Evolutionary conservation across 2,797 vertebrate genomes (phyloP), one percentile per base, ranked within the genome.

Genomic region (Premnoplex brunnescens): DNA sequence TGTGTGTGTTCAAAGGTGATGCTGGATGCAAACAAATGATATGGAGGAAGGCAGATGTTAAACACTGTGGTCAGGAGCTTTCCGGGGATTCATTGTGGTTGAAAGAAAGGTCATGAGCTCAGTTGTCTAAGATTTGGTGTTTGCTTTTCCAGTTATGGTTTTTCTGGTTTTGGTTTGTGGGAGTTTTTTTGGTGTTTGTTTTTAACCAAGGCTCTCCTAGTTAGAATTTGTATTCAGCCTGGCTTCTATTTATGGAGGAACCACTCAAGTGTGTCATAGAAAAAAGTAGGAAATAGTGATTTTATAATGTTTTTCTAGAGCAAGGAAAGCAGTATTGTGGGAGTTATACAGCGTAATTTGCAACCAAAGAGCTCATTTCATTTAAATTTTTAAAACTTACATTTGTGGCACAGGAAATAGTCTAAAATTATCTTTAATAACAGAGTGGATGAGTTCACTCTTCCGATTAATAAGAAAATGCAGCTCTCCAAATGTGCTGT

Each of bases 401-500:
- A 2, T 88, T 85, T 75, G 43, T 93, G 63, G 60, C 78, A 89
- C 37, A 71, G 56, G 67, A 95, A 92, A 62, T 75, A n/a, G 27
- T 48, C n/a, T 92, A 84, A 91, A 86, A 89, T 89, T 85, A 59
- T 75, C 85, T 80, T 69, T 91, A 92, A 71, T 79, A 95, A 80
- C 2, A 2, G 67, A 89, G 41, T 64, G 5, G 22, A 74, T 82
- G 63, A 32, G 41, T 77, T 95, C 85, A 52, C 32, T 89, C 71
- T 86, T 79, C 62, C 59, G 43, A 87, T 88, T 90, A 93, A 89
- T 90, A 85, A 67, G 67, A 93, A 93, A 90, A 77, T 69, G 48
- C n/a, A 66, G 16, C 20, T 62, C 64, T 88, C n/a, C 9, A 77
- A 93, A 71, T 32, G 14, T 71, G 89, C 56, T 85, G 27, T 28